These are phyloP conservation scores for Apamea epomidion DNA, from an alignment of 2,888 invertebrate species.

Conservation along the genomic window DNA sequence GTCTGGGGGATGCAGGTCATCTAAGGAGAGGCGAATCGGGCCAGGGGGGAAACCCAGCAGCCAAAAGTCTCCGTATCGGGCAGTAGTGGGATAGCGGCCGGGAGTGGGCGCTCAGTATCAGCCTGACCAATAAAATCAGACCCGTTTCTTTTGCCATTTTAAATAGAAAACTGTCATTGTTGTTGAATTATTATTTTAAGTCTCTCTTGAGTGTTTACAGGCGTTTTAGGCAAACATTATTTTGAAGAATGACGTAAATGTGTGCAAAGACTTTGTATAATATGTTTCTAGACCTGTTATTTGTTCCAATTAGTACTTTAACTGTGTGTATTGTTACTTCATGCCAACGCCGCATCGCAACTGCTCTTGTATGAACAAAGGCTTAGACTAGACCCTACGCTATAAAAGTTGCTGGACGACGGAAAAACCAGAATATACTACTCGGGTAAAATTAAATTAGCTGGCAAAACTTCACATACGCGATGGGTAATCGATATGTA, in stretches of 20 bases:
- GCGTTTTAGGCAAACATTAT: not conserved
- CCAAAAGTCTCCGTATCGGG: slow-evolving; percentile 99
- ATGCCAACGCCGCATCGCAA: not conserved
- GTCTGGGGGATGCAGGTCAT: slow-evolving; percentile 84
- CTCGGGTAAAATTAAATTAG: not conserved
- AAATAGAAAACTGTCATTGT: not conserved
- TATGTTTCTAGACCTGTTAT: not conserved
- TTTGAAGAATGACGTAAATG: not conserved
- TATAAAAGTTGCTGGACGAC: not conserved
- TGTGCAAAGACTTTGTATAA: not conserved
- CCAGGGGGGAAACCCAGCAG: slow-evolving; percentile 99
- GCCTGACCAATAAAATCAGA: slow-evolving; percentile 92
- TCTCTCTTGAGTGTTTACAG: not conserved
- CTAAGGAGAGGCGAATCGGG: slow-evolving; percentile 99
- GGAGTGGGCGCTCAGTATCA: slow-evolving; percentile 97
- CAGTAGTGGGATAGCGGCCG: slow-evolving; percentile 98
- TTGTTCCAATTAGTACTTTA: not conserved
- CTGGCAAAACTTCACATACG: not conserved
- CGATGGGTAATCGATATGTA: not conserved
- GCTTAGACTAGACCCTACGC: not conserved
- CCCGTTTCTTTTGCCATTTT: slow-evolving; percentile 81
- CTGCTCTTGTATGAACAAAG: not conserved
- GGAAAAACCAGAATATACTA: not conserved
- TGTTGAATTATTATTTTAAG: not conserved
- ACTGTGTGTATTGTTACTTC: not conserved